Percentiles rank a stretch among this genome's conserved stretches.
Evolutionary conservation across 2,113 vertebrate species (phyloP).

Genomic region (Prionailurus viverrinus): DNA sequence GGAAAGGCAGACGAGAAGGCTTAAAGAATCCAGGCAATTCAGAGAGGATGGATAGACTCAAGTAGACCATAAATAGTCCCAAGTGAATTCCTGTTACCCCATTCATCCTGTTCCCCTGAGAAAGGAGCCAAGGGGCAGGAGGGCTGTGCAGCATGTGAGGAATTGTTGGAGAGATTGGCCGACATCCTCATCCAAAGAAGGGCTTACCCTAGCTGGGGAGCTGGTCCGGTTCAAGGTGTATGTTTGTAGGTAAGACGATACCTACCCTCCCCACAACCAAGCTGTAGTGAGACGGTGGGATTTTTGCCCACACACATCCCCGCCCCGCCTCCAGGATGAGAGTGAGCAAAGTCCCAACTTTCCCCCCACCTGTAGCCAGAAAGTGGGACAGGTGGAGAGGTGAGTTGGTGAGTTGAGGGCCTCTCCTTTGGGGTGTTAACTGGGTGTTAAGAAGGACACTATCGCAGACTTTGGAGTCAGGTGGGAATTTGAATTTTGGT

Average conservation of each 20-base stretch:
- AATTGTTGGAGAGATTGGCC: neutral
- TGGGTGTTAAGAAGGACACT: neutral
- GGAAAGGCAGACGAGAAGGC: neutral
- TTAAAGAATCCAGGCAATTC: neutral
- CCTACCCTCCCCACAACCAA: neutral
- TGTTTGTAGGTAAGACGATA: neutral
- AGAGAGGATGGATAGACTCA: neutral
- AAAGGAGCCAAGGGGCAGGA: neutral
- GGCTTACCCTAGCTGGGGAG: neutral
- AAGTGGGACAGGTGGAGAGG: neutral
- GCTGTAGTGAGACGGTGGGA: too few relatives aligned
- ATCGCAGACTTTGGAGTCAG: neutral
- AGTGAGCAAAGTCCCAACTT: neutral
- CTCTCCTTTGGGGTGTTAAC: neutral
- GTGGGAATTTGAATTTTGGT: neutral
- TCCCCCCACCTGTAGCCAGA: neutral
- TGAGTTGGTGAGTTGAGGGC: neutral
- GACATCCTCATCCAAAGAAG: neutral
- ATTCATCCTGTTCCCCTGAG: neutral
- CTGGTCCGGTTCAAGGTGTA: neutral
- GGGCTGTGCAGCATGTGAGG: accelerated
- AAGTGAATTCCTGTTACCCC: neutral
- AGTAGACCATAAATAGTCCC: neutral
- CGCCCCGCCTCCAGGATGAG: neutral
- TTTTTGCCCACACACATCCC: neutral